Conservation (phyloP, 2,888 invertebrate species). For the Choristoneura rosaceana region DNA sequence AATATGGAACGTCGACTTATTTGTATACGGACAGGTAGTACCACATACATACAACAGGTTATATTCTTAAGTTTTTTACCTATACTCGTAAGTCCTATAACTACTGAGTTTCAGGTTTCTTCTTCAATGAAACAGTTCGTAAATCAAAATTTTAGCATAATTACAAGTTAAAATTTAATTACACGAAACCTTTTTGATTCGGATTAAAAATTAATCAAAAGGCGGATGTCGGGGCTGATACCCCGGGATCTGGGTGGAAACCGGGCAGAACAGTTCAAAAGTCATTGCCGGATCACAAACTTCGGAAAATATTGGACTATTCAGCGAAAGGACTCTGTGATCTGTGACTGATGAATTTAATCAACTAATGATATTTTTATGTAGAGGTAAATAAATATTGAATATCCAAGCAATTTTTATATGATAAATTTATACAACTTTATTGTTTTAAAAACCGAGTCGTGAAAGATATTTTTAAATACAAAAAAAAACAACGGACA, state of each 20-base stretch:
- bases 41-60: no score
- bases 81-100: no score
- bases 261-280: background rate
- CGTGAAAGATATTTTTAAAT: no score
- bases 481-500: no score
- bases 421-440: no score
- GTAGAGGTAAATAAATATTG: background rate
- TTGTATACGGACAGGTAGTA: no score
- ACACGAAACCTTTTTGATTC: conserved; percentile 10
- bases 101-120: no score
- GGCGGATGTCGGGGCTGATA: background rate
- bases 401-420: no score
- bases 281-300: background rate
- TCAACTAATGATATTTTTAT: background rate
- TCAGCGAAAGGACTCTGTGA: background rate
- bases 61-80: no score
- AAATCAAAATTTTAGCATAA: background rate
- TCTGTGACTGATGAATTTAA: background rate
- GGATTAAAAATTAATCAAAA: conserved; percentile 20
- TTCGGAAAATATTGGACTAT: conserved; percentile 6
- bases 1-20: no score
- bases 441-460: no score
- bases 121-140: background rate
- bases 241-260: background rate
- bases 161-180: conserved; percentile 18